Base-by-base conservation (phyloP, 2,888 invertebrate genomes). In the Spodoptera littoralis region DNA sequence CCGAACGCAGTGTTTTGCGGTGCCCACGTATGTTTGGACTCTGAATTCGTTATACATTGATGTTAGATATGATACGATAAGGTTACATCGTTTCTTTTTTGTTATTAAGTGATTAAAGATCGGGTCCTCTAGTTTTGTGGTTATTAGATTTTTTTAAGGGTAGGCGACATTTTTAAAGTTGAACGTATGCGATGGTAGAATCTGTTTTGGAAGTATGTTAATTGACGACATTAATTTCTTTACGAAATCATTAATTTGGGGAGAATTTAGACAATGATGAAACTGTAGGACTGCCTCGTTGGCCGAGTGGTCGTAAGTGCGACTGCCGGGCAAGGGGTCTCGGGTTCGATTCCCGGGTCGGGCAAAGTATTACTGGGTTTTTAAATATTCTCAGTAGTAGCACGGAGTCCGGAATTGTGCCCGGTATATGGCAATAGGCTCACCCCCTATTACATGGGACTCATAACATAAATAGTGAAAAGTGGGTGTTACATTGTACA, bases 1-100 rank as follows among this genome's bases (percentile, higher is more conserved):
- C 76, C 75, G 73, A 76, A 82, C 84, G 84, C 80, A 81, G 80
- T 89, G 89, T 90, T 91, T 90, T 88, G 91, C 91, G 87, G 86
- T 77, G 62, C 80, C 80, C 81, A 80, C 81, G 84, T 80, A 82
- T 85, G 83, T 87, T 86, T 84, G 77, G 81, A 77, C 81, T 75
- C 80, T 79, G 83, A 85, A 80, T 88, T 84, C 81, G 79, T 79
- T 79, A 76, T 78, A 80, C 71, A 70, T 78, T 77, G 77, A 79
- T 79, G 83, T 77, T 79, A 80, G 84, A 84, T 82, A 61, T 65
- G 76, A 77, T 73, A 70, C 68, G 70, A 65, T 73, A 76, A 73
- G 75, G 75, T 70, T 67, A 63, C 66, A 75, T 81, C 78, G 76
- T 76, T 67, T 71, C 6, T 51, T 71, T 77, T 74, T 67, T 72